Evolutionary conservation across 2,888 invertebrate genomes (phyloP), one percentile per base, ranked within the genome.

Genomic region (Trachelus troglodyta): DNA sequence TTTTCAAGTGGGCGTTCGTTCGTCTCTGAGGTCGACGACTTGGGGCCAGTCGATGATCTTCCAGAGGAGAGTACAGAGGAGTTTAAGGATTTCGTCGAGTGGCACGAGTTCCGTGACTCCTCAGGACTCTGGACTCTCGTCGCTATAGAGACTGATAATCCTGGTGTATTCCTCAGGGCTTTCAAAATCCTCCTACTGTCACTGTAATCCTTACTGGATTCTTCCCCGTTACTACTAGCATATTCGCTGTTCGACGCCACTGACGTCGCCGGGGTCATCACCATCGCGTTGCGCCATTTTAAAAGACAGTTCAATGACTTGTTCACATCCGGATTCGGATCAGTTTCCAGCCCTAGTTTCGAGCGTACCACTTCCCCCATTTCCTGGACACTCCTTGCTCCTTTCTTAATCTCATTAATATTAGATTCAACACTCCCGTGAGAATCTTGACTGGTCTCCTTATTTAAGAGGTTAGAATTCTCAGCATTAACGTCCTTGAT

Each of bases 101-200:
- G 86, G 84, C 37, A 85, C 85, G 69, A 85, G 81, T 56, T 73
- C 73, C 31, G 69, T 69, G 31, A 37, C n/a, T 12, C 35, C 34
- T 86, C 85, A 2, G 83, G 82, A 86, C 85, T 80, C 69, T 80
- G 84, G 9, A 80, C 83, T 40, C 86, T 87, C 11, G 87, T 87
- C 33, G 86, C 84, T 40, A 90, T 84, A 4, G 90, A 90, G 11
- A 91, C 85, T 6, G 90, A 89, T 1, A 91, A 83, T 1, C 89
- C 90, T 0, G 91, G 90, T 1, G 89, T 91, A 4, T 90, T 90
- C 34, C 87, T 87, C 12, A 90, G 83, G 3, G 89, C 89, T 69
- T 89, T 83, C n/a, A 91, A 83, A 12, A 90, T 89, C 78, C 88
- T 87, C 11, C 89, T 87, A 76, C 87, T 90, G n/a, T 87, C 86